A percentile compares a stretch with the other conserved stretches of the same genome.
Evolutionary conservation across 2,797 vertebrate genomes (phyloP).

Genomic region (Chaenodraco wilsoni): DNA sequence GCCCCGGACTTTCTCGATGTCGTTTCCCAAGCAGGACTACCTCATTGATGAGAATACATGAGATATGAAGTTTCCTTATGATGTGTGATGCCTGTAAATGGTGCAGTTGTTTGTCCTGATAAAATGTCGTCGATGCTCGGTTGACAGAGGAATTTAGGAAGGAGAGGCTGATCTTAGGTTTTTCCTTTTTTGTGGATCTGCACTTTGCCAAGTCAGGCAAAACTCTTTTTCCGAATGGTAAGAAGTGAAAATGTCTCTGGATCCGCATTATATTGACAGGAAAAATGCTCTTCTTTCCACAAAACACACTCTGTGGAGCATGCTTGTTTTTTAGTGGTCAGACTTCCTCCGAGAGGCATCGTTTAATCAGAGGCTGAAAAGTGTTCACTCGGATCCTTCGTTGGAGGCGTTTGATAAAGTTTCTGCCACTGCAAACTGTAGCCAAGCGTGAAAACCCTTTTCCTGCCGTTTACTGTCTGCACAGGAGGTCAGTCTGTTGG

Average conservation of each 20-base stretch:
- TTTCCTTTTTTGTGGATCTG: slow-evolving; percentile 9
- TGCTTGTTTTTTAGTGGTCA: slow-evolving; percentile 44
- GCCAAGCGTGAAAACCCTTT: slow-evolving; percentile 76
- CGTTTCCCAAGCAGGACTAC: slow-evolving; percentile 38
- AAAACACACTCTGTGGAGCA: slow-evolving; percentile 38
- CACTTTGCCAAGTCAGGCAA: slow-evolving; percentile 36
- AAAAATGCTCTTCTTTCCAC: slow-evolving; percentile 53
- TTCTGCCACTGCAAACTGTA: slow-evolving; percentile 71
- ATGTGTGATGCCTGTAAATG: slow-evolving; percentile 39
- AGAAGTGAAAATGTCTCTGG: slow-evolving; percentile 43
- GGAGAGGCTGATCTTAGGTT: slow-evolving; percentile 27
- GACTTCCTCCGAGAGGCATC: slow-evolving; percentile 47
- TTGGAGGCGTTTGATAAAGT: slow-evolving; percentile 74
- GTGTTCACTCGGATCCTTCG: slow-evolving; percentile 53
- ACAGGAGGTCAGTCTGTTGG: slow-evolving; percentile 54
- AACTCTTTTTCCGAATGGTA: slow-evolving; percentile 29
- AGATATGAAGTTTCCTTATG: slow-evolving; percentile 37
- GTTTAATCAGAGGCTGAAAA: slow-evolving; percentile 64
- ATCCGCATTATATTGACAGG: slow-evolving; percentile 40
- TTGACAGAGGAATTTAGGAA: slow-evolving; percentile 51
- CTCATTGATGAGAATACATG: slow-evolving; percentile 35
- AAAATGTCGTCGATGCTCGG: slow-evolving; percentile 49
- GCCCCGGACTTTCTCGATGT: background rate
- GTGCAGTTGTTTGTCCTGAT: slow-evolving; percentile 48
- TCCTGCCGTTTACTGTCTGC: slow-evolving; percentile 81